Base-by-base conservation (phyloP, 2,888 invertebrate genomes). In the Acrobasis repandana region DNA sequence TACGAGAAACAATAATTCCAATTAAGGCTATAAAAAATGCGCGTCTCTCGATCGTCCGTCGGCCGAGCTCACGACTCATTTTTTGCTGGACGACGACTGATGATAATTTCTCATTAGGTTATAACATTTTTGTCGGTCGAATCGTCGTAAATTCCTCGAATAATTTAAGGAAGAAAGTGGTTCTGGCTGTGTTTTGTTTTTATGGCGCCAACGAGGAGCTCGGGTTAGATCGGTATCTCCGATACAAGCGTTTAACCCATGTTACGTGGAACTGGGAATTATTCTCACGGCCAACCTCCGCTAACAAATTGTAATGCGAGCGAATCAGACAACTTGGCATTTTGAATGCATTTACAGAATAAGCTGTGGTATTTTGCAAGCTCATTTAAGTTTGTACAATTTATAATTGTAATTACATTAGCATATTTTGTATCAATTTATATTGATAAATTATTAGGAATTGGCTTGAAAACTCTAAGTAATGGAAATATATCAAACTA, bases 91-190 rank as follows among this genome's bases (percentile, higher is more conserved):
- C 75, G 79, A 82, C 83, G 80, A 74, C 82, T 88, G 88, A 90
- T 91, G 90, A 90, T 92, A 90, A 91, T 91, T 92, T 90, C 91
- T 91, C 90, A 92, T 92, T 91, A 90, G 88, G 86, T 87, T 90
- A 89, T 89, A 90, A 86, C 87, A 88, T 90, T 90, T 88, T 87
- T 87, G 88, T 90, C 83, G 83, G 86, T 84, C 74, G 88, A 85
- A 88, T 83, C 88, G 82, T 89, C 88, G 87, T 91, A 89, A 91
- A 91, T 91, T 90, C 90, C 83, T 84, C 86, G 89, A 90, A 91
- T 92, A 88, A 90, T 91, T 91, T 91, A 82, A 85, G 88, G 86
- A 88, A 90, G 90, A 90, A 90, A 90, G 90, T 90, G 86, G 90
- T 85, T 82, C 83, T 86, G 82, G 77, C 78, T 85, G 86, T 83